A percentile compares a stretch with the other conserved stretches of the same genome.
Evolutionary conservation across 2,888 invertebrate species (phyloP).

Genomic region (Acanthosepion lycidas): DNA sequence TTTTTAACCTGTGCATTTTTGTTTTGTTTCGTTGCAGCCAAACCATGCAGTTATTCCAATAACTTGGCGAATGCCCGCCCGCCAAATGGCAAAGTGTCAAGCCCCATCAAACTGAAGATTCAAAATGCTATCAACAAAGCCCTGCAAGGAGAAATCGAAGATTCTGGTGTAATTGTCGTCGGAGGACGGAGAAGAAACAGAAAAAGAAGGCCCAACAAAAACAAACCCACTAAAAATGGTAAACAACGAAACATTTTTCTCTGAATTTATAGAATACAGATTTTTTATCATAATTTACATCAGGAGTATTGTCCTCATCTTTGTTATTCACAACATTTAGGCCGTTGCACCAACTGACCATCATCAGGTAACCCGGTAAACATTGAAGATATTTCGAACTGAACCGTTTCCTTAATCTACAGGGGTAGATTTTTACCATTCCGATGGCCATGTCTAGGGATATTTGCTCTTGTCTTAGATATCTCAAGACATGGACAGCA

Average conservation of each 20-base stretch:
- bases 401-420: no score
- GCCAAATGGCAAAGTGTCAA: conserved; percentile 53
- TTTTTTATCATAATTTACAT: no score
- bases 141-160: conserved; percentile 50
- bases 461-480: no score
- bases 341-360: no score
- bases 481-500: no score
- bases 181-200: conserved; percentile 55
- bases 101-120: conserved; percentile 55
- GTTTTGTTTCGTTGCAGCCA: conserved; percentile 49
- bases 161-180: conserved; percentile 53
- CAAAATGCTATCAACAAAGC: conserved; percentile 57
- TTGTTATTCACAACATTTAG: no score
- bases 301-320: no score
- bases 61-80: conserved; percentile 50
- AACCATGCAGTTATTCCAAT: conserved; percentile 55
- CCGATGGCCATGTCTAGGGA: no score
- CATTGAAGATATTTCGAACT: no score
- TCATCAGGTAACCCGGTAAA: no score
- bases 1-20: neutral
- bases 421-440: no score
- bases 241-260: neutral
- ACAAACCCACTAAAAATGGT: conserved; percentile 46
- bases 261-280: no score
- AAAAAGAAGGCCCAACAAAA: conserved; percentile 53